A percentile compares a stretch with the other conserved stretches of the same genome.
These are phyloP conservation scores for Maconellicoccus hirsutus DNA, from an alignment of 1,140 invertebrate species.

Conservation along the genomic window DNA sequence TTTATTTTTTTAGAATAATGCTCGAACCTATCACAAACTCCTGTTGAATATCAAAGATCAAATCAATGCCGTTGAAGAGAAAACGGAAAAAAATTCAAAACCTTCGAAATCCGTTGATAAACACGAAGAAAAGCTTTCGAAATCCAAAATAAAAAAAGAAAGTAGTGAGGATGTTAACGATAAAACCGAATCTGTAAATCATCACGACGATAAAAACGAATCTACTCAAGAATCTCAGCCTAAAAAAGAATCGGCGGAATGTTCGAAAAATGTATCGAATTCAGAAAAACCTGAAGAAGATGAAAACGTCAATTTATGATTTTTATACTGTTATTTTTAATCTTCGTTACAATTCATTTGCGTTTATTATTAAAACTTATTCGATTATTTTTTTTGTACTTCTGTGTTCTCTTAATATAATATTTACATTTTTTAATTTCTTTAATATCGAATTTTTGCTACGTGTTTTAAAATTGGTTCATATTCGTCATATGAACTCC, in stretches of 20 bases:
- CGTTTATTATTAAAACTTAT: too few relatives aligned
- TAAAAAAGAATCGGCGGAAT: neutral
- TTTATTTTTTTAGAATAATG: neutral
- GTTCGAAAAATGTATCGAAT: neutral
- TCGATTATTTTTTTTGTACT: too few relatives aligned
- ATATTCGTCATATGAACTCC: too few relatives aligned
- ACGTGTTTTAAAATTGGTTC: too few relatives aligned
- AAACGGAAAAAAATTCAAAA: neutral
- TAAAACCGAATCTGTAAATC: neutral
- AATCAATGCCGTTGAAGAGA: neutral
- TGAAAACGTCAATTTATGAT: too few relatives aligned
- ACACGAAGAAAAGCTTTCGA: neutral
- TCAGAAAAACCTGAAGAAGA: neutral
- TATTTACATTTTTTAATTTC: too few relatives aligned
- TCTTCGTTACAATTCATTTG: too few relatives aligned
- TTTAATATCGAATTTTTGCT: too few relatives aligned
- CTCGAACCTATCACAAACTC: neutral
- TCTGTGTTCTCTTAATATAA: too few relatives aligned
- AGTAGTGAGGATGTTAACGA: neutral
- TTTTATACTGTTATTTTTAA: too few relatives aligned
- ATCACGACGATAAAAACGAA: neutral
- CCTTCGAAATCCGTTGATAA: neutral
- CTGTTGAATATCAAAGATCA: neutral
- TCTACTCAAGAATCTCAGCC: neutral
- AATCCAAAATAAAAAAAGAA: neutral